Percentiles rank a stretch among this genome's conserved stretches.
Conservation (phyloP, 2,888 invertebrate genomes). For the Erpobdella octoculata region DNA sequence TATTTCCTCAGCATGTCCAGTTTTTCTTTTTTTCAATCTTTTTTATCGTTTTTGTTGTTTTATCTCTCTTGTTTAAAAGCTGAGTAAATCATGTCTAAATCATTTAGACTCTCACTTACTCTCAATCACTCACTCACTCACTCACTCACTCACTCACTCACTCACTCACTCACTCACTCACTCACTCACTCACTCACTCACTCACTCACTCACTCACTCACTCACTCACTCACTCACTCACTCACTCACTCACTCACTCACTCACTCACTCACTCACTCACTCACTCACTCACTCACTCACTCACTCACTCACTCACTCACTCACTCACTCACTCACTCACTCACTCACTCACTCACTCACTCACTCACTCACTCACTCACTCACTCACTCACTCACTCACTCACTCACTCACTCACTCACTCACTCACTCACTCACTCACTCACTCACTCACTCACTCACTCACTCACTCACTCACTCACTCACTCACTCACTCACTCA, state of each 20-base stretch:
- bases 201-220: slow-evolving; percentile 31
- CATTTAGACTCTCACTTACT: background rate
- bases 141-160: slow-evolving; percentile 27
- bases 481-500: slow-evolving; percentile 7
- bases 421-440: slow-evolving; percentile 15
- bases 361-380: slow-evolving; percentile 19
- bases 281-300: slow-evolving; percentile 22
- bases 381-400: slow-evolving; percentile 25
- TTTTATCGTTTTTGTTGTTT: too few relatives aligned
- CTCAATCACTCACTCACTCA: slow-evolving; percentile 23
- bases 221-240: slow-evolving; percentile 28
- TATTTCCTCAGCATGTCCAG: too few relatives aligned
- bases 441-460: slow-evolving; percentile 15
- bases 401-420: slow-evolving; percentile 21
- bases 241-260: slow-evolving; percentile 24
- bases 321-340: slow-evolving; percentile 20
- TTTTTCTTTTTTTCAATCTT: too few relatives aligned
- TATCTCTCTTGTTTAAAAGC: too few relatives aligned
- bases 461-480: background rate
- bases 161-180: slow-evolving; percentile 29
- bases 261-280: slow-evolving; percentile 27
- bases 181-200: slow-evolving; percentile 29
- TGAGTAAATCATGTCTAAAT: too few relatives aligned
- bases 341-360: slow-evolving; percentile 18
- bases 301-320: slow-evolving; percentile 21